A percentile compares a stretch with the other conserved stretches of the same genome.
Conservation (phyloP, 2,888 invertebrate species). For the Pterobdella sp. region DNA sequence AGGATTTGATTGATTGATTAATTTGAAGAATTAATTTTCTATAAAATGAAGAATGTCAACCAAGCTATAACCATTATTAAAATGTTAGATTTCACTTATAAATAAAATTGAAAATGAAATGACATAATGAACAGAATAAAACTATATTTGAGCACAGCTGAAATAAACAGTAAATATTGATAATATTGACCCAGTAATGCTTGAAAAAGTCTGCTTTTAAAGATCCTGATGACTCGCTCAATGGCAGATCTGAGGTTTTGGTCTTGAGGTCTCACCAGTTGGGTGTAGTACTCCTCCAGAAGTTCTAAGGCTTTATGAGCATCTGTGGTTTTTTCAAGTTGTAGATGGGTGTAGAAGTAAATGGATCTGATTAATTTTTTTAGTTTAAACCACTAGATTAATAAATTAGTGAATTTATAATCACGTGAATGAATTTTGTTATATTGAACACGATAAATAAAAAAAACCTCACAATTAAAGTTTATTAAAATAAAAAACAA, state of each 20-base stretch:
- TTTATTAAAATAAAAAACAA: neutral
- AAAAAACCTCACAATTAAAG: too few relatives aligned
- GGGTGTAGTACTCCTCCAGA: conserved; percentile 93
- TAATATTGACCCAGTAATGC: conserved; percentile 80
- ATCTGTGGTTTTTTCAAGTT: too few relatives aligned
- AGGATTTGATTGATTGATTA: too few relatives aligned
- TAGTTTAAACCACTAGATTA: too few relatives aligned
- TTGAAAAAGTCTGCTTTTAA: conserved; percentile 94
- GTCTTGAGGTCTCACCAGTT: conserved; percentile 85
- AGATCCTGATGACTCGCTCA: conserved; percentile 93
- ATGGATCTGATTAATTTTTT: too few relatives aligned
- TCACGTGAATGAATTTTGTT: neutral
- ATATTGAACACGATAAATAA: too few relatives aligned
- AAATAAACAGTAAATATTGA: neutral
- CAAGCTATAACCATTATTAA: too few relatives aligned
- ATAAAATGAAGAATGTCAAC: too few relatives aligned
- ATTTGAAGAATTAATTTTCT: too few relatives aligned
- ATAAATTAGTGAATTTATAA: too few relatives aligned
- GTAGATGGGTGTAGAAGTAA: too few relatives aligned
- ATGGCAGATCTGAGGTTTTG: conserved; percentile 88
- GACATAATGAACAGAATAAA: too few relatives aligned
- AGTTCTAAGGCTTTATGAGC: conserved; percentile 96
- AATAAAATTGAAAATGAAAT: neutral
- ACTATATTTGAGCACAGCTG: neutral
- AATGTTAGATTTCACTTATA: neutral